Evolutionary conservation across 2,113 vertebrate genomes (phyloP).

Genomic region (Thunnus thynnus): DNA sequence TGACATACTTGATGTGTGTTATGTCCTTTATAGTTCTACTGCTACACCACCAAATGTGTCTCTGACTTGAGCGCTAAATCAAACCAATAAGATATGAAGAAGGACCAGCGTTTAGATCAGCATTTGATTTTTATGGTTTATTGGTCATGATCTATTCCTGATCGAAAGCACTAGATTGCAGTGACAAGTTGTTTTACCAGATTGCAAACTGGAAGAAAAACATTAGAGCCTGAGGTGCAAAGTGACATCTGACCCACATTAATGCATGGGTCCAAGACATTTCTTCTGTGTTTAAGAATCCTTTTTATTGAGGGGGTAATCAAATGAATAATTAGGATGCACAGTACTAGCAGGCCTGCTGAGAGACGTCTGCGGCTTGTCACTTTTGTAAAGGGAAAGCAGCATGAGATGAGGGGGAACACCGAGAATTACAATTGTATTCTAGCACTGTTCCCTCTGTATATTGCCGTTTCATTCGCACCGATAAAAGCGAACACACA

Average conservation of each 20-base stretch:
- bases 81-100: not conserved
- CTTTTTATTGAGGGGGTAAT: not conserved
- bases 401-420: conserved; percentile 31
- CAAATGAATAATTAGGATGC: conserved; percentile 45
- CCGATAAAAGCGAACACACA: not conserved
- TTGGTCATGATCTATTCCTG: not conserved
- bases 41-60: too few relatives aligned
- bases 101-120: not conserved
- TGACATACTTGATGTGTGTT: too few relatives aligned
- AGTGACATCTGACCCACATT: not conserved
- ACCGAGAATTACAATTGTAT: conserved; percentile 14
- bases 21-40: too few relatives aligned
- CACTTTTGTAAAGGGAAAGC: conserved; percentile 25
- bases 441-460: not conserved
- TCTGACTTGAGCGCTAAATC: not conserved
- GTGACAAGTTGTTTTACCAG: not conserved
- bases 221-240: not conserved
- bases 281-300: conserved; percentile 4
- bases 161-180: not conserved
- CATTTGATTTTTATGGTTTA: not conserved
- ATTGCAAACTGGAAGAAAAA: not conserved
- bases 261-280: not conserved
- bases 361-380: conserved; percentile 35
- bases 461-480: not conserved
- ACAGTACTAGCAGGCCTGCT: conserved; percentile 25